phyloP scores from a whole-genome alignment of 2,888 invertebrate species.

The Epistrophe grossulariae region DNA sequence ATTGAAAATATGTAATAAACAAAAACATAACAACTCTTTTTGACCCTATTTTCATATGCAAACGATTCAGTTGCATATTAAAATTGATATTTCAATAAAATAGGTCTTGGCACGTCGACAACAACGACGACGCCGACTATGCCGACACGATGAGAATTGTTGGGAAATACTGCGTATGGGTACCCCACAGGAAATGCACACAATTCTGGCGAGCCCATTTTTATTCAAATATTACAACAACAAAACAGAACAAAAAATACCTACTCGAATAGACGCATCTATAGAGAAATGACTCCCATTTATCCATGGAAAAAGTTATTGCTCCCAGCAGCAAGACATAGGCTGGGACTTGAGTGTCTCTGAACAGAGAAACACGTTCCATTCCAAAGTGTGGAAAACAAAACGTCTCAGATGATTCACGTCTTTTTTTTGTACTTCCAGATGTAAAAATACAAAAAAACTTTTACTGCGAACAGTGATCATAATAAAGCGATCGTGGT shows the following conservation, averaged over 20 bases:
- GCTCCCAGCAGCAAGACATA: constrained; percentile 47
- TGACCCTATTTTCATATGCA: constrained; percentile 31
- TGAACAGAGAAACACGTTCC: constrained; percentile 29
- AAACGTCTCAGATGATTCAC: constrained; percentile 63
- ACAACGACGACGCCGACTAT: too few relatives aligned
- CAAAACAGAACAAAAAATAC: constrained; percentile 23
- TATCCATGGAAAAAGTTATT: constrained; percentile 54
- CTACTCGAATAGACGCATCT: constrained; percentile 53
- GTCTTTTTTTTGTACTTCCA: constrained; percentile 15
- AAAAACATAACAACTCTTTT: background rate
- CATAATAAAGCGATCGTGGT: constrained; percentile 30
- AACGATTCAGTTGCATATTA: constrained; percentile 58
- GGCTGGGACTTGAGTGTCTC: background rate
- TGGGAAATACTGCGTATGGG: constrained; percentile 24
- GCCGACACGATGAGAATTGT: background rate
- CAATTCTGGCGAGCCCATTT: constrained; percentile 68
- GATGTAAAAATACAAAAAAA: background rate
- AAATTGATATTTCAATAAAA: constrained; percentile 69
- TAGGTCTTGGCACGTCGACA: background rate
- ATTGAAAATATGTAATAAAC: constrained; percentile 10
- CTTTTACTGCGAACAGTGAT: constrained; percentile 37
- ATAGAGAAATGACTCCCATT: constrained; percentile 46
- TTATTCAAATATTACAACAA: constrained; percentile 55
- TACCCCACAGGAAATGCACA: constrained; percentile 62
- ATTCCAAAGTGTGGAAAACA: constrained; percentile 61